Evolutionary conservation across 2,797 vertebrate species (phyloP), one percentile per base, ranked within the genome.

Genomic region (Pogoniulus pusillus): DNA sequence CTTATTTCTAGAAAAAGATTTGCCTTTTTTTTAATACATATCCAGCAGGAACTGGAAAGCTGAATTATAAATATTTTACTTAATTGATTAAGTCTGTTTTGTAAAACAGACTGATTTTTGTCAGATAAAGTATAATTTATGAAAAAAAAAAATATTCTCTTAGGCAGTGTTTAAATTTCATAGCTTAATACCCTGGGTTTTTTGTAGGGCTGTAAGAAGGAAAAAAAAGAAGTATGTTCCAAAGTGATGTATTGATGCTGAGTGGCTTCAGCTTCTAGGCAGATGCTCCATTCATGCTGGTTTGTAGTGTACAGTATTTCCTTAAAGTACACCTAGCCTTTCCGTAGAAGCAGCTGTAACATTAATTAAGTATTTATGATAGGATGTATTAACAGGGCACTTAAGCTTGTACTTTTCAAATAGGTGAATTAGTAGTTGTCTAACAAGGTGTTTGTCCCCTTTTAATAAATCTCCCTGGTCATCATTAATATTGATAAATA

Each of bases 21-120:
- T 85, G 41, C 60, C 41, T 69, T 80, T 62, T 62, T 85, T 78
- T 32, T 6, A 74, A 60, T 27, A 34, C 4, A 32, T 17, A 95
- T 95, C 60, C 34, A 94, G 60, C 62, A 71, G 37, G 54, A 89
- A 70, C 29, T 64, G 75, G 62, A 94, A 95, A 95, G 85, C 60
- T 58, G 23, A 65, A 70, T 93, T 90, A 30, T 45, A 94, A 93
- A 75, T 87, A 75, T 62, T 93, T 92, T 91, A 72, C 80, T 89
- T 80, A 41, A 95, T 90, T 80, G 43, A 95, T 69, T 84, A 82
- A 93, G 35, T 87, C 65, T 71, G 37, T 53, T 93, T 86, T 74
- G 54, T 43, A 34, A 90, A 93, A 93, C 17, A 85, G 69, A 71
- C n/a, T n/a, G n/a, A n/a, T n/a, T n/a, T n/a, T n/a, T n/a, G n/a